phyloP scores from a whole-genome alignment of 2,888 invertebrate genomes.

The Lobophora halterata region DNA sequence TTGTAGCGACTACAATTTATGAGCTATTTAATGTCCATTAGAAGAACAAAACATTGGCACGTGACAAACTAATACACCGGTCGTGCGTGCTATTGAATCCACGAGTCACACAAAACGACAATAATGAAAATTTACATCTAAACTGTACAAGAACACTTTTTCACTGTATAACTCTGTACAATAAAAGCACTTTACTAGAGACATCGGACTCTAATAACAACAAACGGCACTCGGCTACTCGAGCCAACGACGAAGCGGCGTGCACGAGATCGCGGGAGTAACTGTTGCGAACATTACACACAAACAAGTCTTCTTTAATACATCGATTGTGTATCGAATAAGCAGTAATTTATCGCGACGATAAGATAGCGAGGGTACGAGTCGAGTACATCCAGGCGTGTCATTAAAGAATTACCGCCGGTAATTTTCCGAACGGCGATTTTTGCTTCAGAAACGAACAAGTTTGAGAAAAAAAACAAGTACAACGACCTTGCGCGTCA shows the following conservation, averaged over 20 bases:
- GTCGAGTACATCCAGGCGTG: conserved; percentile 26
- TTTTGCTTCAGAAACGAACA: conserved; percentile 15
- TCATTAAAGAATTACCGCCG: conserved; percentile 42
- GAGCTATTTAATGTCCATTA: conserved; percentile 29
- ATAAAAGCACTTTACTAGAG: conserved; percentile 27
- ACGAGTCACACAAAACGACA: conserved; percentile 29
- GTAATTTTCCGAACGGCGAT: conserved; percentile 38
- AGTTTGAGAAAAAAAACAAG: conserved; percentile 33
- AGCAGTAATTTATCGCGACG: conserved; percentile 70
- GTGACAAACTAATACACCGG: conserved; percentile 34
- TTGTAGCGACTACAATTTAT: conserved; percentile 16
- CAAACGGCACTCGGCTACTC: conserved; percentile 31
- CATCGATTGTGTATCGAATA: conserved; percentile 72
- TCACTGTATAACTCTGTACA: conserved; percentile 8
- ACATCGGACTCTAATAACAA: conserved; percentile 15
- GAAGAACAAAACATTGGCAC: conserved; percentile 37
- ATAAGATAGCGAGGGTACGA: conserved; percentile 71
- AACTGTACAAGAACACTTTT: conserved; percentile 16
- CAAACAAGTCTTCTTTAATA: conserved; percentile 54
- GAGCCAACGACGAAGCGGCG: conserved; percentile 47
- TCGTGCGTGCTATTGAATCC: conserved; percentile 27
- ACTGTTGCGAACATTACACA: conserved; percentile 62
- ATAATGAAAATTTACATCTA: conserved; percentile 25
- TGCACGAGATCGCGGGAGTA: conserved; percentile 61
- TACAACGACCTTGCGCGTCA: conserved; percentile 44